phyloP scores from a whole-genome alignment of 2,888 invertebrate species.

The Melanostoma mellinum region DNA sequence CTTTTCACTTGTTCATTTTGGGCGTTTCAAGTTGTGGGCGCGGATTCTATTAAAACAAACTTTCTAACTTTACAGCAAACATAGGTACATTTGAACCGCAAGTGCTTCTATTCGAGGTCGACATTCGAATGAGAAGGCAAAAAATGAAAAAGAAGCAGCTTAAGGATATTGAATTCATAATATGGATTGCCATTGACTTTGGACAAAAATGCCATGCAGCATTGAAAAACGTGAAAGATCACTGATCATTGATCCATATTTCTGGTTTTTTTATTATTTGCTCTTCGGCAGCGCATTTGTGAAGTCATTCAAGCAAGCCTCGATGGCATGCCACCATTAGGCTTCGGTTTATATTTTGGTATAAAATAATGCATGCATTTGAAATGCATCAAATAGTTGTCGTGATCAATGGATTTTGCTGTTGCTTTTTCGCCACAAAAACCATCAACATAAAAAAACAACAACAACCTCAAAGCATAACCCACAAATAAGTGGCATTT shows the following conservation, averaged over 20 bases:
- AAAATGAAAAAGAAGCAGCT: no score
- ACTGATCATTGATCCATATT: conserved; percentile 72
- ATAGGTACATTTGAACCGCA: no score
- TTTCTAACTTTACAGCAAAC: no score
- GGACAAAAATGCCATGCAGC: conserved; percentile 61
- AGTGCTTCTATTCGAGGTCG: no score
- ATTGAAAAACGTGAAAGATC: conserved; percentile 73
- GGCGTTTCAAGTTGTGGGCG: no score
- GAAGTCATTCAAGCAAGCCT: conserved; percentile 40
- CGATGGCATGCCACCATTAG: conserved; percentile 43
- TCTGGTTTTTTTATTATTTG: conserved; percentile 48
- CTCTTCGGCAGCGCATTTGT: conserved; percentile 29
- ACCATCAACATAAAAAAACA: conserved; percentile 5
- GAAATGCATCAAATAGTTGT: conserved; percentile 61
- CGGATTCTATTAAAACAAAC: no score
- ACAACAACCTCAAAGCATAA: no score
- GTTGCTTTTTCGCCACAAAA: conserved; percentile 9
- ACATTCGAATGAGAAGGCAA: no score
- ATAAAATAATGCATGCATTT: conserved; percentile 38
- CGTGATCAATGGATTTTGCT: conserved; percentile 66
- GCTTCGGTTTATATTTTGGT: conserved; percentile 1
- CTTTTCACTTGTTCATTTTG: no score
- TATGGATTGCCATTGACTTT: neutral
- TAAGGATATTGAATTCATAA: no score
- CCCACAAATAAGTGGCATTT: conserved; percentile 1